Conservation (phyloP, 2,888 invertebrate genomes). For the Punctoribates punctum region DNA sequence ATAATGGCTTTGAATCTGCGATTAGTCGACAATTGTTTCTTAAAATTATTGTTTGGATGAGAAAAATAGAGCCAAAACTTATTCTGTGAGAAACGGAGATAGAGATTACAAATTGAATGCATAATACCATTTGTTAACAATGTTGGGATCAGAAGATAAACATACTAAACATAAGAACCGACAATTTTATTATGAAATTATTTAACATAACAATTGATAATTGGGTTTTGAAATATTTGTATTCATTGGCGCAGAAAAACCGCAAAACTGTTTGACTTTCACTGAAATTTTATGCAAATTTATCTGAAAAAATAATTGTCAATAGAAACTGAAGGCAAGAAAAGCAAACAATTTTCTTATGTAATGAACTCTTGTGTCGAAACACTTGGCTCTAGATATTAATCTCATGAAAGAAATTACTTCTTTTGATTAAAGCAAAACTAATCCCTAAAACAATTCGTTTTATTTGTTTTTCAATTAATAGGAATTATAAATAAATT, state of each 20-base stretch:
- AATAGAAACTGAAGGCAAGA: neutral
- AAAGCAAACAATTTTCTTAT: neutral
- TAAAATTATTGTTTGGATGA: neutral
- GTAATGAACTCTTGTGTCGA: too few relatives aligned
- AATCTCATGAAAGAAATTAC: too few relatives aligned
- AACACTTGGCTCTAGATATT: too few relatives aligned
- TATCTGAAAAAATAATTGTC: neutral
- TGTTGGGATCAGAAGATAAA: neutral
- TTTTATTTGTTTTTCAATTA: slow-evolving; percentile 7
- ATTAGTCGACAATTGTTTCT: neutral
- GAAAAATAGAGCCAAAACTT: neutral
- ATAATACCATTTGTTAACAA: neutral
- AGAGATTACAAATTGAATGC: neutral
- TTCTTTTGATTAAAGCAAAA: too few relatives aligned
- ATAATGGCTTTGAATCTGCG: neutral
- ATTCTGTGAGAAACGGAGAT: neutral
- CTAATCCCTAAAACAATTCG: too few relatives aligned
- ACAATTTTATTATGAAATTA: too few relatives aligned
- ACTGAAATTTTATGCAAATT: neutral
- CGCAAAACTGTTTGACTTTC: neutral
- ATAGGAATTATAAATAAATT: neutral
- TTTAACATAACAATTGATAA: neutral
- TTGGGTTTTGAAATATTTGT: neutral
- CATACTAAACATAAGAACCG: neutral
- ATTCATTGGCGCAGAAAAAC: neutral